Evolutionary conservation across 2,888 invertebrate genomes (phyloP).

Genomic region (Ophioninae sp.): DNA sequence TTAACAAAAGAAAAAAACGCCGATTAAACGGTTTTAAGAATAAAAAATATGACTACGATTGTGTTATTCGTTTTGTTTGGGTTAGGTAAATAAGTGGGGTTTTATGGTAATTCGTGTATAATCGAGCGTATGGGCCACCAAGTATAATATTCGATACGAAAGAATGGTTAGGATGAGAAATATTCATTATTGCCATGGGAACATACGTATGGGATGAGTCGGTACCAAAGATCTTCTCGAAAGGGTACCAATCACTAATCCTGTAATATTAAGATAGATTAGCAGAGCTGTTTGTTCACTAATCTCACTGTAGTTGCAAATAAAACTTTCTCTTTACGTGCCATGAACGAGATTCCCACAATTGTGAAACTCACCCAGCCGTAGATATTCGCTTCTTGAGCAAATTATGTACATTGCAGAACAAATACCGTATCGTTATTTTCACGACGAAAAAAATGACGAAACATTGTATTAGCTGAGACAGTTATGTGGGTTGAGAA

Average conservation of each 20-base stretch:
- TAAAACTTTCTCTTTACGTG: background rate
- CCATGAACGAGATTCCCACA: background rate
- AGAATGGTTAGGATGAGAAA: background rate
- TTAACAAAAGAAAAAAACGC: too few relatives aligned
- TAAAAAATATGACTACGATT: too few relatives aligned
- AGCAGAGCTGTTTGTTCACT: constrained; percentile 10
- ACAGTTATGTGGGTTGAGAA: background rate
- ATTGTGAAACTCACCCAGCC: background rate
- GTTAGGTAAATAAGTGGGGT: too few relatives aligned
- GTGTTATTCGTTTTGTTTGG: too few relatives aligned
- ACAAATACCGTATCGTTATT: background rate
- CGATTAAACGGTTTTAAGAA: too few relatives aligned
- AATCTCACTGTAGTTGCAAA: background rate
- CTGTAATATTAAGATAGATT: constrained; percentile 31
- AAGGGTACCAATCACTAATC: constrained; percentile 18
- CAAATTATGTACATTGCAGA: background rate
- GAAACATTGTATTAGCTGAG: background rate
- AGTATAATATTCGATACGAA: background rate
- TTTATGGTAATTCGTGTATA: too few relatives aligned
- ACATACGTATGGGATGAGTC: too few relatives aligned
- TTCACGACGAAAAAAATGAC: background rate
- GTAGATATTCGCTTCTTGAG: background rate
- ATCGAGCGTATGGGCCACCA: background rate
- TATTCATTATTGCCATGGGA: too few relatives aligned
- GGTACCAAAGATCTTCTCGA: background rate